Evolutionary conservation across 1,140 invertebrate species (phyloP), one percentile per base, ranked within the genome.

Genomic region (Nixonia krombeini): DNA sequence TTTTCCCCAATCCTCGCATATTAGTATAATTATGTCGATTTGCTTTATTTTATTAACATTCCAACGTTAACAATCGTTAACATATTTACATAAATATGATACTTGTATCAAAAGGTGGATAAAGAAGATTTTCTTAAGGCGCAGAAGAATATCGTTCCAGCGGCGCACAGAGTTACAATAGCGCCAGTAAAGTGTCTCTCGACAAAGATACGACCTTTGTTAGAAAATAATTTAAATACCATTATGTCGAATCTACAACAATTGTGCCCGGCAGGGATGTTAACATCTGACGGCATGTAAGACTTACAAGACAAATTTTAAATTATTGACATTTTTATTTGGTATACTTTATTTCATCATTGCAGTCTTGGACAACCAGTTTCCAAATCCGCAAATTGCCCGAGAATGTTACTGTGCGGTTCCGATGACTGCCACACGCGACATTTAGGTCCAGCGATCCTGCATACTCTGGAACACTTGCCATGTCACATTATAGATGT

Each of bases 51-150:
- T n/a, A n/a, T n/a, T n/a, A n/a, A n/a, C n/a, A n/a, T n/a, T n/a
- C n/a, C n/a, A n/a, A n/a, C n/a, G n/a, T n/a, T n/a, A n/a, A 17
- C 5, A 9, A n/a, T 40, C 18, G 18, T 2, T 31, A 12, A 15
- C 28, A 18, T 29, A 38, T 28, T 9, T 21, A 53, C 15, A 33
- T 33, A 26, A 40, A 51, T 26, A n/a, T 44, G 29, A 28, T 29
- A 42, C 9, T n/a, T 25, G 4, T 37, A 64, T 25, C 51, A 51
- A 51, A 47, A 89, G 88, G 86, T 91, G 1, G 86, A 88, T 66
- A 88, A 88, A 56, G 75, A 87, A 62, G 92, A 93, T 79, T 93
- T 93, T 78, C 65, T 89, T 37, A 81, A 84, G 61, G 92, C 91
- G 0, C 87, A 91, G 78, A 83, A 87, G 25, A 86, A 85, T 37